Conservation (phyloP, 1,140 invertebrate species). For the Saccostrea cuccullata region DNA sequence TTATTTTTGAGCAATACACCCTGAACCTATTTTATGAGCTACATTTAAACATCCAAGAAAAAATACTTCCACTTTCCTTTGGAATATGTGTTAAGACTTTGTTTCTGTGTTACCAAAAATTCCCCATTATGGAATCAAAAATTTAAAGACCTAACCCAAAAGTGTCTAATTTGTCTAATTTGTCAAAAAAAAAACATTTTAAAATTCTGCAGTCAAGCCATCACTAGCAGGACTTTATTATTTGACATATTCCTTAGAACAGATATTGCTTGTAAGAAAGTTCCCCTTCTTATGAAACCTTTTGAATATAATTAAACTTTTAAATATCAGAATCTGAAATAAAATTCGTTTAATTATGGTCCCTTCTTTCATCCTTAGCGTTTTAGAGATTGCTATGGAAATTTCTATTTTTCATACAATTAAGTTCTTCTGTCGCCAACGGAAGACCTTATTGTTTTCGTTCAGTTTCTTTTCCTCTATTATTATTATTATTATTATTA, state of each 20-base stretch:
- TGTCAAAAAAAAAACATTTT: too few species aligned
- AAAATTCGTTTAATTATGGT: neutral
- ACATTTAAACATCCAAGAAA: too few species aligned
- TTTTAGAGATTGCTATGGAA: too few species aligned
- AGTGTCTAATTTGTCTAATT: neutral
- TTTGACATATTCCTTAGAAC: too few species aligned
- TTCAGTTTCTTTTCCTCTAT: too few species aligned
- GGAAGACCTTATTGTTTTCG: too few species aligned
- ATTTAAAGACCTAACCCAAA: constrained; percentile 15
- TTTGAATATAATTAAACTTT: neutral
- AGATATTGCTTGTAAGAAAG: too few species aligned
- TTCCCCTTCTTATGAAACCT: neutral
- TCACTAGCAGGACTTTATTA: too few species aligned
- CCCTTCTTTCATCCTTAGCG: neutral
- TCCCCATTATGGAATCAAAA: neutral
- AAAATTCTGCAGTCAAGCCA: neutral
- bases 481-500: too few species aligned
- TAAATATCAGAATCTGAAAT: neutral
- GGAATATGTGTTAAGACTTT: constrained; percentile 35
- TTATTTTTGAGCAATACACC: neutral
- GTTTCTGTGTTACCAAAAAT: constrained; percentile 17
- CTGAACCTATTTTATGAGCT: neutral
- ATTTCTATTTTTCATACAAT: too few species aligned
- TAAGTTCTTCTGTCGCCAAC: too few species aligned
- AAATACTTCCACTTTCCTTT: constrained; percentile 6